phyloP scores from a whole-genome alignment of 2,113 vertebrate genomes.

The Cyprinodon brontotheroides region DNA sequence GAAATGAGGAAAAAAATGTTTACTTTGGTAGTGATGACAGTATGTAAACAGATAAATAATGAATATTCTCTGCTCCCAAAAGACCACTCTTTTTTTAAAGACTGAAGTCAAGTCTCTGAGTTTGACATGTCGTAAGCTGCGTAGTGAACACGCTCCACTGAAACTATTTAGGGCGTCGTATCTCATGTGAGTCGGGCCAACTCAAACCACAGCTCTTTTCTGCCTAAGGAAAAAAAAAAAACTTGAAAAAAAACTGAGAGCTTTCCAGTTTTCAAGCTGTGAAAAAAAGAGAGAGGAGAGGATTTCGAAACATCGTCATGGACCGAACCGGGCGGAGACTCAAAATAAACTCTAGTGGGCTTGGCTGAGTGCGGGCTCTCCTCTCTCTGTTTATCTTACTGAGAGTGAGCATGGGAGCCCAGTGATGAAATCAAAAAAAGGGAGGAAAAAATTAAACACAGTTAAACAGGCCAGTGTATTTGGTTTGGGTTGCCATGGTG shows the following conservation, averaged over 20 bases:
- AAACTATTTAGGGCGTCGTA: conserved; percentile 73
- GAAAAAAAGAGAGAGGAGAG: conserved; percentile 67
- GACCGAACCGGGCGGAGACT: conserved; percentile 72
- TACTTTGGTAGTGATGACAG: conserved; percentile 57
- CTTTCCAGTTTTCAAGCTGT: conserved; percentile 72
- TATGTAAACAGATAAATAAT: conserved; percentile 74
- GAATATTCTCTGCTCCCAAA: conserved; percentile 55
- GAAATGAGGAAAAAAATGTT: conserved; percentile 47
- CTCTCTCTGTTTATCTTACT: conserved; percentile 77
- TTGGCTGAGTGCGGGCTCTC: conserved; percentile 67
- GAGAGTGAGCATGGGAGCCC: conserved; percentile 75
- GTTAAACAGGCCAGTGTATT: conserved; percentile 75
- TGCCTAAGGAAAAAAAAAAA: conserved; percentile 40
- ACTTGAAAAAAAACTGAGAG: conserved; percentile 26
- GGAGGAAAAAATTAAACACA: conserved; percentile 74
- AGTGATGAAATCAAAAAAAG: conserved; percentile 78
- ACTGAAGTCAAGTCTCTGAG: conserved; percentile 48
- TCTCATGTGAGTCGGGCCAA: conserved; percentile 68
- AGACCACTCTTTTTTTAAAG: conserved; percentile 43
- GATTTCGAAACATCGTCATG: conserved; percentile 74
- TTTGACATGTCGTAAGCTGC: conserved; percentile 63
- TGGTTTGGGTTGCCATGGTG: conserved; percentile 75
- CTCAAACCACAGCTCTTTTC: conserved; percentile 65
- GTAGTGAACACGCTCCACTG: conserved; percentile 55
- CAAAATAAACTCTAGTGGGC: conserved; percentile 77